phyloP scores from a whole-genome alignment of 2,888 invertebrate species.

The Subacronicta megacephala region DNA sequence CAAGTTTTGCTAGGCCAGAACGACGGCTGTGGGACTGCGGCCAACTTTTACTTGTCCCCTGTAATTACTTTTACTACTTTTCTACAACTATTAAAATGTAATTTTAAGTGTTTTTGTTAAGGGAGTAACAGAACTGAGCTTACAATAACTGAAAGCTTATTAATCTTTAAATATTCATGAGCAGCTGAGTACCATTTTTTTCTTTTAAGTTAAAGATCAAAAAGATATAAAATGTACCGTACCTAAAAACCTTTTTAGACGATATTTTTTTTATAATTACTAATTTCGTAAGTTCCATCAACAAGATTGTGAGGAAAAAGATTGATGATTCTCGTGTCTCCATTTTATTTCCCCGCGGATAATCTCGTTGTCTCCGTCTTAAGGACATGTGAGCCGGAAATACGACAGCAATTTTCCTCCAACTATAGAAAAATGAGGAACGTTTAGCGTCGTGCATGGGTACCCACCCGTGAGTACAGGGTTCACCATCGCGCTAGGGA shows the following conservation, averaged over 20 bases:
- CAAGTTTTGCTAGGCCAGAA: constrained; percentile 77
- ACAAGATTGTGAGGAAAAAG: constrained; percentile 72
- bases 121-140: constrained; percentile 15
- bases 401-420: constrained; percentile 87
- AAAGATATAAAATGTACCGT: no score
- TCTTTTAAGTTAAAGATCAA: no score
- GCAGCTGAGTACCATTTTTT: no score
- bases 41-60: constrained; percentile 84
- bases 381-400: constrained; percentile 87
- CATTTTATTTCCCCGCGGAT: constrained; percentile 86
- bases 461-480: constrained; percentile 70
- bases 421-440: constrained; percentile 87
- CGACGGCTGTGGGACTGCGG: constrained; percentile 76
- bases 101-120: constrained; percentile 40
- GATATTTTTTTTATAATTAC: constrained; percentile 54
- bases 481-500: constrained; percentile 61
- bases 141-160: constrained; percentile 12
- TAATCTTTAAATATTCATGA: constrained; percentile 3
- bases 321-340: constrained; percentile 85
- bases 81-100: constrained; percentile 57
- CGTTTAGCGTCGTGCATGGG: constrained; percentile 83
- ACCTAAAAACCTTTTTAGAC: not conserved
- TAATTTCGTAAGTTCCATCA: constrained; percentile 65
- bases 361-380: constrained; percentile 88
- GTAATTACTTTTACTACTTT: constrained; percentile 84